A percentile compares a stretch with the other conserved stretches of the same genome.
Conservation (phyloP, 2,113 vertebrate species). For the Myotis brandtii region DNA sequence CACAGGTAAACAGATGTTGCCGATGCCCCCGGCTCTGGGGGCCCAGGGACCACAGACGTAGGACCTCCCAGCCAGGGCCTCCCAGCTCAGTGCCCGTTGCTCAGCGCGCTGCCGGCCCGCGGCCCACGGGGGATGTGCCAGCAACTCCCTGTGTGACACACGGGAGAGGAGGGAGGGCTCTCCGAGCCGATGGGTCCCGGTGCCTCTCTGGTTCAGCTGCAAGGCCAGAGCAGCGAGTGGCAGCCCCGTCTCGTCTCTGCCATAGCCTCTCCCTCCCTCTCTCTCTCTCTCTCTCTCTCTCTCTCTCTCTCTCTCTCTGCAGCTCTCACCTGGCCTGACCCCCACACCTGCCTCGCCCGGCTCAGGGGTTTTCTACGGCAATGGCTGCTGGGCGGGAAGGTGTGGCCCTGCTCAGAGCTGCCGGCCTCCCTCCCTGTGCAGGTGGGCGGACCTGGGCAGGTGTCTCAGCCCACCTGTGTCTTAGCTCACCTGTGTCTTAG, state of each 20-base stretch:
- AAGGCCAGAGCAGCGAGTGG: too few relatives aligned
- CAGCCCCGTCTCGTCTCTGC: fast-evolving
- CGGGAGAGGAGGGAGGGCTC: too few relatives aligned
- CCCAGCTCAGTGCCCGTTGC: not conserved
- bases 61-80: fast-evolving
- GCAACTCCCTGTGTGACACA: not conserved
- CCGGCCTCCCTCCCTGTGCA: too few relatives aligned
- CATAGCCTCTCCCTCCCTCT: not conserved
- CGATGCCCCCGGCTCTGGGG: fast-evolving
- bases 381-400: too few relatives aligned
- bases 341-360: fast-evolving
- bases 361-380: fast-evolving
- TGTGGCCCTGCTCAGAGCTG: fast-evolving
- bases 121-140: not conserved
- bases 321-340: not conserved
- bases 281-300: not conserved
- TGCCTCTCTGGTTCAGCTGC: not conserved
- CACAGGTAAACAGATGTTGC: fast-evolving
- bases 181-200: not conserved
- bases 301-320: not conserved
- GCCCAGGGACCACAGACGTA: too few relatives aligned
- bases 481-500: too few relatives aligned
- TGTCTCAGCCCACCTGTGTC: too few relatives aligned
- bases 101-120: not conserved
- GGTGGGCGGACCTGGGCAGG: too few relatives aligned